A percentile compares a stretch with the other conserved stretches of the same genome.
Conservation (phyloP, 2,888 invertebrate species). For the Leptinotarsa rubiginosa region DNA sequence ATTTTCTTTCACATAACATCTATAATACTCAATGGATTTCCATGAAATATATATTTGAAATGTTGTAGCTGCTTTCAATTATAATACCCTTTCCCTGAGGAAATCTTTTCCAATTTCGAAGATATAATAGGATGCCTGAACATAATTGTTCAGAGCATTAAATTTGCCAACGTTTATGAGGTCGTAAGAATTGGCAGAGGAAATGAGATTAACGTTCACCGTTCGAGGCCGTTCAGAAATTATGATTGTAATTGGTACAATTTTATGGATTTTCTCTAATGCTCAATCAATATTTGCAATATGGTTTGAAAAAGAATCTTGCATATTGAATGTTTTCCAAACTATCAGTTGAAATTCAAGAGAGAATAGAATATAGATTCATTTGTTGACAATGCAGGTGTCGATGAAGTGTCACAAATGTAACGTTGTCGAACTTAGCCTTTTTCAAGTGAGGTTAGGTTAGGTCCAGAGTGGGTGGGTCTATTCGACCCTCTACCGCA, state of each 20-base stretch:
- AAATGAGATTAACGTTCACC: background rate
- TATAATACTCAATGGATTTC: background rate
- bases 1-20: no score
- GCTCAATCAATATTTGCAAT: no score
- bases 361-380: no score
- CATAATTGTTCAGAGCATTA: constrained; percentile 6
- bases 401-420: no score
- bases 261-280: background rate
- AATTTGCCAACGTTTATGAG: constrained; percentile 6
- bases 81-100: background rate
- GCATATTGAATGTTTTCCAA: no score
- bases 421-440: no score
- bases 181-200: background rate
- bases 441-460: no score
- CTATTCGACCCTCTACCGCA: no score
- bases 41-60: background rate
- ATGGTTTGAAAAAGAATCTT: no score
- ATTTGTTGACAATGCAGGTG: no score
- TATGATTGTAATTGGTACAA: background rate
- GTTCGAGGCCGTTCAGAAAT: background rate
- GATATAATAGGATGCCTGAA: background rate
- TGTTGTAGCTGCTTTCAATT: constrained; percentile 3
- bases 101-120: constrained; percentile 4
- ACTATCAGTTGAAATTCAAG: no score
- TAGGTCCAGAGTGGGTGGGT: no score